phyloP scores from a whole-genome alignment of 2,797 vertebrate genomes.

The Silurus lanzhouensis region DNA sequence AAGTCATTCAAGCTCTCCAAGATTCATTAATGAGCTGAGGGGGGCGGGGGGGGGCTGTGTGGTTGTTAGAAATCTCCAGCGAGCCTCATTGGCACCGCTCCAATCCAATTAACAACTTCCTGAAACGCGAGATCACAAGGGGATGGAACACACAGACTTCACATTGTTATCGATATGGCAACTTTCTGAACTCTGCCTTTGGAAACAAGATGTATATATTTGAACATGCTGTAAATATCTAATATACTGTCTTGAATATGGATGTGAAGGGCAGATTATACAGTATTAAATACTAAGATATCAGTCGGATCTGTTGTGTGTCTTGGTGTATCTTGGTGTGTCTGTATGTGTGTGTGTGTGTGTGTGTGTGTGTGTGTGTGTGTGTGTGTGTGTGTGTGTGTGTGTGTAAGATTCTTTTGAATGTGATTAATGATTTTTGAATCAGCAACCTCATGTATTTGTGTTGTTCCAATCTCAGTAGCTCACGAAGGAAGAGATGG shows the following conservation, averaged over 20 bases:
- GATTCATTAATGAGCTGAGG: conserved; percentile 20
- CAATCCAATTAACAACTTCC: conserved; percentile 43
- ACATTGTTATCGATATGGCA: conserved; percentile 33
- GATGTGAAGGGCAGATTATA: conserved; percentile 53
- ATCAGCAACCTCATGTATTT: background rate
- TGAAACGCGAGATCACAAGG: conserved; percentile 13
- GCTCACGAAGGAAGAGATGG: no score
- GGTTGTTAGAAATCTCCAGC: background rate
- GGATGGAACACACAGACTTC: conserved; percentile 30
- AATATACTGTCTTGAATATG: conserved; percentile 55
- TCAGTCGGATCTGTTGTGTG: conserved; percentile 29
- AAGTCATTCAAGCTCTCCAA: background rate
- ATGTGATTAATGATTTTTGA: no score
- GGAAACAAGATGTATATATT: conserved; percentile 49
- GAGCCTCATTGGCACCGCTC: conserved; percentile 25
- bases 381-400: conserved; percentile 18
- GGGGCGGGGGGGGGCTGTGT: background rate
- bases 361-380: conserved; percentile 10
- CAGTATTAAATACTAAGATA: conserved; percentile 52
- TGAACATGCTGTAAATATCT: conserved; percentile 57
- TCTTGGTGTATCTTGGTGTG: background rate
- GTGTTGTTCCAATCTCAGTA: background rate
- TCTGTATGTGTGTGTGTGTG: background rate
- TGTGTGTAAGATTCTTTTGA: conserved; percentile 34
- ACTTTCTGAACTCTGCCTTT: conserved; percentile 37